Conservation (phyloP, 2,113 vertebrate genomes). For the Chaetodon trifascialis region DNA sequence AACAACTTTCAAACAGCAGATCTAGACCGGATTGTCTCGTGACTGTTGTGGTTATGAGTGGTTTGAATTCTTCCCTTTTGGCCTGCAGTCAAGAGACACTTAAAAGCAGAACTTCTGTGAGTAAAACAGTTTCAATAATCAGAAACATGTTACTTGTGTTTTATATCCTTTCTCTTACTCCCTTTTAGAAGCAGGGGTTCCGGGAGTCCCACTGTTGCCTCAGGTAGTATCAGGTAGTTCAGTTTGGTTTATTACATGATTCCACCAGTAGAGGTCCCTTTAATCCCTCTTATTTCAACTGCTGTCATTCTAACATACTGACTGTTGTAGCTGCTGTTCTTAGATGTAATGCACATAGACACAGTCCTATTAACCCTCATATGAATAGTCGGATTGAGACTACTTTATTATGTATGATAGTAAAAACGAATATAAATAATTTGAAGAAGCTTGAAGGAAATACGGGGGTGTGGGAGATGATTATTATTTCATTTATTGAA, state of each 20-base stretch:
- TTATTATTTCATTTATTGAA: too few species aligned
- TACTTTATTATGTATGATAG: background rate
- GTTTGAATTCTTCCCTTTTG: too few species aligned
- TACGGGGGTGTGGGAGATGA: too few species aligned
- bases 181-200: background rate
- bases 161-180: background rate
- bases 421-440: too few species aligned
- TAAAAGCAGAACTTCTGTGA: too few species aligned
- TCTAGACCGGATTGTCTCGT: too few species aligned
- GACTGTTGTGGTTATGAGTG: too few species aligned
- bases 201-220: background rate
- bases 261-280: conserved; percentile 3
- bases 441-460: too few species aligned
- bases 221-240: too few species aligned
- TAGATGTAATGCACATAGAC: background rate
- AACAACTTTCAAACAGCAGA: too few species aligned
- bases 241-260: background rate
- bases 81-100: too few species aligned
- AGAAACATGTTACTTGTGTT: background rate
- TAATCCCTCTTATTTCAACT: background rate
- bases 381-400: background rate
- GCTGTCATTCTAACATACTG: background rate
- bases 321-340: background rate
- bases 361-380: background rate
- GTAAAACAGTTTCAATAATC: background rate